Evolutionary conservation across 2,888 invertebrate genomes (phyloP).

Genomic region (Koerneria pararmatus): DNA sequence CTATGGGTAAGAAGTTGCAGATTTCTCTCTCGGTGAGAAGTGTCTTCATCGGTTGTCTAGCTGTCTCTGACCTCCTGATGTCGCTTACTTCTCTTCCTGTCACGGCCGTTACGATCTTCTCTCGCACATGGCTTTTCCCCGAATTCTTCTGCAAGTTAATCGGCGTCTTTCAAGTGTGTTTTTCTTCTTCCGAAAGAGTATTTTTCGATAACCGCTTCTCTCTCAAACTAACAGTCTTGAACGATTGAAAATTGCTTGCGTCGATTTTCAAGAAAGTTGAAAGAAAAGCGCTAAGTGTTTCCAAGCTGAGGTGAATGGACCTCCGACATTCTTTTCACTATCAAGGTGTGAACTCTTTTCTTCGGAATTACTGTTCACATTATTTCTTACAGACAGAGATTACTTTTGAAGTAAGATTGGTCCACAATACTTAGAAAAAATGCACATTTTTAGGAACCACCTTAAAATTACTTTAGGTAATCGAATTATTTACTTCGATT

Average conservation of each 20-base stretch:
- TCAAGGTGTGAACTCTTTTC: neutral
- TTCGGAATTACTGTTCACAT: neutral
- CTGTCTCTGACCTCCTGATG: conserved; percentile 44
- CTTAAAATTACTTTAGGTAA: too few species aligned
- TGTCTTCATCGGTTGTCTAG: conserved; percentile 47
- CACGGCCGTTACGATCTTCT: conserved; percentile 54
- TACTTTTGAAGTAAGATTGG: too few species aligned
- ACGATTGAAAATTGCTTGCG: neutral
- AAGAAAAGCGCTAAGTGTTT: neutral
- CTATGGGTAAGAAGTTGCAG: conserved; percentile 35
- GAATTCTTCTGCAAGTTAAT: conserved; percentile 50
- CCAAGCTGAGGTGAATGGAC: neutral
- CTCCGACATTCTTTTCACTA: neutral
- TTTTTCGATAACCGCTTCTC: too few species aligned
- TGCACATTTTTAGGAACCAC: too few species aligned
- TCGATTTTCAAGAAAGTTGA: conserved; percentile 7
- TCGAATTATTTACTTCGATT: too few species aligned
- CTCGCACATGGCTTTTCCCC: conserved; percentile 56
- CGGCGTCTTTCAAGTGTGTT: conserved; percentile 52
- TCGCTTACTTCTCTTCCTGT: conserved; percentile 52
- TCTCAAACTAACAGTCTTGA: neutral
- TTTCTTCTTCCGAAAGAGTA: too few species aligned
- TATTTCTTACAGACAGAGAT: too few species aligned
- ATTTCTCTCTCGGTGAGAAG: conserved; percentile 51
- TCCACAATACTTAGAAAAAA: too few species aligned